Evolutionary conservation across 2,797 vertebrate genomes (phyloP), one percentile per base, ranked within the genome.

Genomic region (Molossus molossus): DNA sequence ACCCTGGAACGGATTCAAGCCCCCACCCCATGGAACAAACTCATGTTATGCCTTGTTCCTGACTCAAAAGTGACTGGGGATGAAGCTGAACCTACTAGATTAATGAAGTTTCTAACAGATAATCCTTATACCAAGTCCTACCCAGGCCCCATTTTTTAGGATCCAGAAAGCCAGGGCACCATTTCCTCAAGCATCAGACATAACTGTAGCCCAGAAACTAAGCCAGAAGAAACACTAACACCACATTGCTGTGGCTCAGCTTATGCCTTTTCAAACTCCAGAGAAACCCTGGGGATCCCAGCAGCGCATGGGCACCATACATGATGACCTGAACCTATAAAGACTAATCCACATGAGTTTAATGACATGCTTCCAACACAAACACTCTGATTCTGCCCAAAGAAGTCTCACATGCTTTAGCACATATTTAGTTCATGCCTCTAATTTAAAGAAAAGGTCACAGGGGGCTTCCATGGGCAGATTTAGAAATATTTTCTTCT

Each of bases 391-490:
- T 62, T 87, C 89, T 33, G 10, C 40, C 57, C 62, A 73, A 57
- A 76, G 87, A 73, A 25, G 8, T 7, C 3, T 73, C 81, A 48
- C 4, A 27, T 60, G 75, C 83, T 76, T 94, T 20, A 67, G 50
- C 57, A 29, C 50, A 5, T 29, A 76, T 53, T 94, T 77, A 1
- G 20, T 64, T 97, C 95, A 97, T 80, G 73, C 75, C 65, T 88
- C 73, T 92, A 48, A 92, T 96, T 73, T 83, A 53, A 94, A 82
- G 60, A 4, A 80, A 80, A 86, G 65, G 70, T 94, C 91, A 82
- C 72, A 79, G 69, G 79, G 50, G 77, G 21, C 53, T 73, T 77
- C 75, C 37, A 20, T 3, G 27, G 25, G 29, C 91, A 73, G 58
- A 92, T 53, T 87, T 94, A 67, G 40, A 62, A 72, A 55, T 37